Evolutionary conservation across 2,113 vertebrate genomes (phyloP), one percentile per base, ranked within the genome.

Genomic region (Chroicocephalus ridibundus): DNA sequence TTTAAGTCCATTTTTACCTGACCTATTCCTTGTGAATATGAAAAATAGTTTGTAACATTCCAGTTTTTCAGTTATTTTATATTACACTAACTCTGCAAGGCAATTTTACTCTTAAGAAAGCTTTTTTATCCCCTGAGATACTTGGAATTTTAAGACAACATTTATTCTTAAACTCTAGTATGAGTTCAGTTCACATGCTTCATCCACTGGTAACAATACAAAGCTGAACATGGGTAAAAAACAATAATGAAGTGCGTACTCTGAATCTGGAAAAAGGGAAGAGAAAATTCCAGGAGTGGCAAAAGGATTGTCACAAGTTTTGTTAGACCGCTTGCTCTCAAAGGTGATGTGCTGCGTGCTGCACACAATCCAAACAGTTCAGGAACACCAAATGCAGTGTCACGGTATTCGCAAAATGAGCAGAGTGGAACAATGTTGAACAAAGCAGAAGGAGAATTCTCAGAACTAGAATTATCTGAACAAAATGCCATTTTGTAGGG

Each of bases 191-290:
- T 88, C 44, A 47, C 1, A 2, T 69, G 31, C 19, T 90, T 88
- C 9, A 1, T 46, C 82, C 51, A 54, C 19, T 57, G 31, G 15
- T 71, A 78, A 71, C 26, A 86, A 46, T 16, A 82, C 40, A 84
- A 84, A 86, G 65, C n/a, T 78, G 61, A 88, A 51, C 49, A 26
- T 0, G 0, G 24, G 26, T 68, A 24, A 68, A 90, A 86, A 70
- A 2, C 26, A 80, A 11, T 49, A 58, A 60, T 9, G 12, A 68
- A 18, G 22, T 49, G 36, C 0, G 0, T 49, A 34, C 18, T 36
- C 54, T 90, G 54, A 77, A 65, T 52, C 27, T 75, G 38, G 40
- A 84, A 60, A 83, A 74, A 66, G n/a, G 44, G 32, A 81, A 64
- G 46, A 91, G 80, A 92, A 92, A 80, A 90, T 54, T 78, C 36